Evolutionary conservation across 2,888 invertebrate genomes (phyloP).

Genomic region (Calliopum simillimum): DNA sequence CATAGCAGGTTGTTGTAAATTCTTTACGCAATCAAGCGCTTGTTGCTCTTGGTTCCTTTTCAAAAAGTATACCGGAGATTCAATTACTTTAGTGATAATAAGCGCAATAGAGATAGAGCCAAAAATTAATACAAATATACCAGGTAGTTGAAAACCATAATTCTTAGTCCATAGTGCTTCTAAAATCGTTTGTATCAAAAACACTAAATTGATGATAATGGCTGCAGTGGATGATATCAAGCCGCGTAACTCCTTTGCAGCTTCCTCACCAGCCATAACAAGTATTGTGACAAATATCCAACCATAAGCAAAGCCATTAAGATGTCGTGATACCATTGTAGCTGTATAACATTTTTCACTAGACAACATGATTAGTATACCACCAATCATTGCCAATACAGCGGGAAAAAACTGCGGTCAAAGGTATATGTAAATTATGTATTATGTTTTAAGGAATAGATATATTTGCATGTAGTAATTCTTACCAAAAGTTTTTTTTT

Average conservation of each 20-base stretch:
- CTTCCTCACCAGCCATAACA: conserved; percentile 56
- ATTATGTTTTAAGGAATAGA: neutral
- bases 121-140: conserved; percentile 47
- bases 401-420: conserved; percentile 48
- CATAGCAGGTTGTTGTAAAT: conserved; percentile 55
- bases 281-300: conserved; percentile 55
- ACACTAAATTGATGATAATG: conserved; percentile 48
- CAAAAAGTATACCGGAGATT: conserved; percentile 58
- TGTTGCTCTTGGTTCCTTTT: conserved; percentile 50
- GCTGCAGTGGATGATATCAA: conserved; percentile 47
- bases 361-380: conserved; percentile 48
- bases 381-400: conserved; percentile 53
- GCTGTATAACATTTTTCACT: conserved; percentile 39
- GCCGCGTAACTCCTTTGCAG: conserved; percentile 52
- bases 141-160: conserved; percentile 48
- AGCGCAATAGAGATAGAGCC: conserved; percentile 50
- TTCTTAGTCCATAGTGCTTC: neutral
- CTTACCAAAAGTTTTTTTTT: conserved; percentile 56
- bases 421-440: neutral
- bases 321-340: conserved; percentile 51
- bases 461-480: no score
- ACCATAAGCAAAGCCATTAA: conserved; percentile 61
- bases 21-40: conserved; percentile 55
- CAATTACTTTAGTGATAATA: conserved; percentile 47
- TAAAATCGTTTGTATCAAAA: conserved; percentile 53